Percentiles rank a stretch among this genome's conserved stretches.
phyloP scores from a whole-genome alignment of 1,140 invertebrate species.

The Polypedilum vanderplanki region DNA sequence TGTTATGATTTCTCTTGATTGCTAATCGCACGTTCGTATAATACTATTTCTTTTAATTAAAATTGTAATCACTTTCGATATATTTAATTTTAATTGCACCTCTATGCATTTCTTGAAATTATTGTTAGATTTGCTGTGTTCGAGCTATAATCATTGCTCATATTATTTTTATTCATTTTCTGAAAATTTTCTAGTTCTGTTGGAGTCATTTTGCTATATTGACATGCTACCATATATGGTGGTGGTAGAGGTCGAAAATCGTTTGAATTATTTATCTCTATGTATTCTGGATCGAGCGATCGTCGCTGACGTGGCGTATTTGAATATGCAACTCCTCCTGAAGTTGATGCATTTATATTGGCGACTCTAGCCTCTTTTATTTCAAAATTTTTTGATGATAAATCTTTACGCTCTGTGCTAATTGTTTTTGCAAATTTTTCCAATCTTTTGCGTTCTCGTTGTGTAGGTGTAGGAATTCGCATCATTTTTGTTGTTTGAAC shows the following conservation, averaged over 20 bases:
- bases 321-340: neutral
- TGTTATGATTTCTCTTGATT: too few species aligned
- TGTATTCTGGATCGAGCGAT: slow-evolving; percentile 18
- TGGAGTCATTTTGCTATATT: neutral
- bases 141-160: neutral
- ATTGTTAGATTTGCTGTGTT: neutral
- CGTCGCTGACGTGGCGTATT: neutral
- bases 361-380: slow-evolving; percentile 12
- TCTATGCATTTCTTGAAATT: neutral
- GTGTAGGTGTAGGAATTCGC: slow-evolving; percentile 9
- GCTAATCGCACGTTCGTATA: too few species aligned
- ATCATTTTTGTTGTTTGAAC: neutral
- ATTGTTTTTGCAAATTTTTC: slow-evolving; percentile 22
- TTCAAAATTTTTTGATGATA: neutral
- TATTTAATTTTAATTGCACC: neutral
- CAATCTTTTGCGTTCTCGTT: neutral
- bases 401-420: neutral
- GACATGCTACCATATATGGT: neutral
- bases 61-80: too few species aligned
- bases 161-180: slow-evolving; percentile 7
- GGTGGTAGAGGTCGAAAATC: slow-evolving; percentile 8
- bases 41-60: too few species aligned
- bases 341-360: neutral
- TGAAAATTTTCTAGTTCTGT: slow-evolving; percentile 6
- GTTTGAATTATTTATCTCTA: neutral